These are phyloP conservation scores for Bombus vancouverensis DNA, from an alignment of 1,140 invertebrate genomes.

Conservation along the genomic window DNA sequence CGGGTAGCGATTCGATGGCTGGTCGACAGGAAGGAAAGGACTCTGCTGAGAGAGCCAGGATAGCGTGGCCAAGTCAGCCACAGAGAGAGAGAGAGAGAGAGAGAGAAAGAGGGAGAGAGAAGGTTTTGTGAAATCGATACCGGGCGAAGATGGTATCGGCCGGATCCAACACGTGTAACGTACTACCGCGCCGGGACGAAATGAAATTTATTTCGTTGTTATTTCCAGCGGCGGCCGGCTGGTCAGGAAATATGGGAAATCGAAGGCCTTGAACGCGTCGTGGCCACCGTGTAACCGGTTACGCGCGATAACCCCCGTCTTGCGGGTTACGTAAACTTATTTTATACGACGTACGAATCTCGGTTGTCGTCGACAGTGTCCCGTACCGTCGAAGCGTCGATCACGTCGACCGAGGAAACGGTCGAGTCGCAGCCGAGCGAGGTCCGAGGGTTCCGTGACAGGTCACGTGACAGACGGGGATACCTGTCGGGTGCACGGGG, in stretches of 20 bases:
- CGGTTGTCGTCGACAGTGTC: not conserved
- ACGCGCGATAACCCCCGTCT: conserved; percentile 49
- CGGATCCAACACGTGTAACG: conserved; percentile 81
- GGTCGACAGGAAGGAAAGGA: conserved; percentile 64
- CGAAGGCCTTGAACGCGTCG: conserved; percentile 36
- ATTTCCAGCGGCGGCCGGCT: conserved; percentile 59
- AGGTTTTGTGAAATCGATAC: conserved; percentile 81
- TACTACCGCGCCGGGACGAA: conserved; percentile 78
- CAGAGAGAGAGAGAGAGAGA: not conserved
- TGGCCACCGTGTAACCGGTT: conserved; percentile 35
- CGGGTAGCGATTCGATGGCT: conserved; percentile 61
- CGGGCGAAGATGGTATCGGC: conserved; percentile 77
- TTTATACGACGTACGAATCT: not conserved
- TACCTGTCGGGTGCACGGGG: conserved; percentile 77
- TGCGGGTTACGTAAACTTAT: conserved; percentile 28
- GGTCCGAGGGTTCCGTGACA: conserved; percentile 57
- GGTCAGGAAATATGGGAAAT: conserved; percentile 63
- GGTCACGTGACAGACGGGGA: conserved; percentile 77
- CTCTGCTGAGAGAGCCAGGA: not conserved
- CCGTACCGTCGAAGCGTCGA: not conserved
- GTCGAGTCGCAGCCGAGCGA: too few relatives aligned
- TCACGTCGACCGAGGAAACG: not conserved
- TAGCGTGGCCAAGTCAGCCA: not conserved
- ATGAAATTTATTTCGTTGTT: conserved; percentile 78
- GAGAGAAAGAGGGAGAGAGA: conserved; percentile 48